Evolutionary conservation across 2,888 invertebrate genomes (phyloP), one percentile per base, ranked within the genome.

Genomic region (Phasia obesa): DNA sequence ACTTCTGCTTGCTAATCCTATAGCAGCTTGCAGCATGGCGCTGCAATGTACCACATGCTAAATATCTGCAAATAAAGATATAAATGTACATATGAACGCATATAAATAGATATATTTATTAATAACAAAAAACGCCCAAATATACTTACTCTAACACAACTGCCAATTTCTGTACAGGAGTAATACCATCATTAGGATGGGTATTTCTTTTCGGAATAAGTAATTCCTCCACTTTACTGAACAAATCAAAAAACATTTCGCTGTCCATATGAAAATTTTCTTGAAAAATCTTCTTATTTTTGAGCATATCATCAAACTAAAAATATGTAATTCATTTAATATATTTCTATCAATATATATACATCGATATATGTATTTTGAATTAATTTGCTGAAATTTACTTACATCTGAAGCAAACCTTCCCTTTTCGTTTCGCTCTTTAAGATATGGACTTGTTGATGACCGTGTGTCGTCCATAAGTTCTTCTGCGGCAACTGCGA

Each of bases 141-240:
- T 27, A 35, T 31, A n/a, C 65, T 38, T 51, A 51, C 38, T 49
- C 51, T 4, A 51, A 35, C 13, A 35, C 17, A 17, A 44, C 13
- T 9, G 62, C 27, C 47, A 60, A 25, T 60, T 60, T 60, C 3
- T 60, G 44, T 17, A 2, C 15, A 19, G 67, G 21, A 27, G 62
- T 11, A 62, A 62, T 44, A 11, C 44, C 25, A 62, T 62, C 44
- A 47, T 47, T 25, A 17, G 44, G 62, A 62, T 17, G 62, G 3
- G 62, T 62, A 17, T 62, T 42, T 27, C 62, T 47, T 19, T 44
- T 62, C 1, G 27, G 62, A 13, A 7, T 9, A 2, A 44, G 44
- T 53, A 62, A 23, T n/a, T 44, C 6, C 15, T 62, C 62, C 44
- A 25, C 44, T 62, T 47, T 62, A 11, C 13, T 25, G 3, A 62